A percentile compares a stretch with the other conserved stretches of the same genome.
These are phyloP conservation scores for Saccopteryx leptura DNA, from an alignment of 2,113 vertebrate genomes.

Conservation along the genomic window DNA sequence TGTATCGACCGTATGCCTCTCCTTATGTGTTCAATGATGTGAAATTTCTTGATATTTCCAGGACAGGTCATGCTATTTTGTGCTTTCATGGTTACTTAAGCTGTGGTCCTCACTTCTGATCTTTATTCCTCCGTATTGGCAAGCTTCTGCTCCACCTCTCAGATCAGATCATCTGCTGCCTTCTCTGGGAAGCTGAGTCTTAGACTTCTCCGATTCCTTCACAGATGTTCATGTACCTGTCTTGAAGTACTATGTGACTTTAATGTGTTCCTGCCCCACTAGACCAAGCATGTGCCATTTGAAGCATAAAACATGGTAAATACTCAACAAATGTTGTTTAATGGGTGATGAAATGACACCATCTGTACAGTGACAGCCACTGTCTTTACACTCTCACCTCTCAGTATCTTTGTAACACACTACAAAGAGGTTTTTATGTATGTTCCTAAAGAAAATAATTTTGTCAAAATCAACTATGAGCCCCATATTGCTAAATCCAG, in stretches of 20 bases:
- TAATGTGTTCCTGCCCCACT: not conserved
- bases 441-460: not conserved
- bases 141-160: not conserved
- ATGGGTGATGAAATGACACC: not conserved
- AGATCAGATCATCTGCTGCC: not conserved
- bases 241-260: not conserved
- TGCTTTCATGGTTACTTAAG: constrained; percentile 2
- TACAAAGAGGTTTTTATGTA: not conserved
- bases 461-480: constrained; percentile 22
- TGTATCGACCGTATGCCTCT: not conserved
- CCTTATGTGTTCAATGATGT: not conserved
- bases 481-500: constrained; percentile 24
- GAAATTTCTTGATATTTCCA: constrained; percentile 28
- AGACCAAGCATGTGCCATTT: not conserved
- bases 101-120: not conserved
- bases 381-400: not conserved
- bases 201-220: not conserved
- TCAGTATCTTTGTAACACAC: not conserved
- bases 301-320: not conserved
- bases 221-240: not conserved
- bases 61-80: not conserved
- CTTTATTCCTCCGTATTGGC: not conserved
- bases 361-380: not conserved
- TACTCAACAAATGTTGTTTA: not conserved
- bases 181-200: not conserved